Base-by-base conservation (phyloP, 2,888 invertebrate species). In the Entomobrya multifasciata region DNA sequence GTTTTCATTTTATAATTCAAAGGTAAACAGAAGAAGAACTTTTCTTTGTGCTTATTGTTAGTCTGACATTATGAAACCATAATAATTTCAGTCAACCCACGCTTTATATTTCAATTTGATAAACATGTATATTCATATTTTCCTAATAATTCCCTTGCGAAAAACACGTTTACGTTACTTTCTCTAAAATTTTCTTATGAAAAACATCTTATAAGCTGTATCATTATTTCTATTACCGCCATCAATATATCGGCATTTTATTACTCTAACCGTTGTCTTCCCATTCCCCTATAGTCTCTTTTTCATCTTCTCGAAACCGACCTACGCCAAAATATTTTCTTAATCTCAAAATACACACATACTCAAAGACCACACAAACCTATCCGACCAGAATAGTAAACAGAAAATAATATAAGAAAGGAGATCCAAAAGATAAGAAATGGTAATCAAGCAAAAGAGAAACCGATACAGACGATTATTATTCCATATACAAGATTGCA, bases 231-330 rank as follows among this genome's bases (percentile, higher is more conserved):
- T 17, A 60, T 60, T 13, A 60, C 25, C 57, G 22, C 20, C 57
- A 60, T 11, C 8, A 60, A 60, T 60, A 60, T 60, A 60, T 60
- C 25, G 25, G 65, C 55, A 79, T 79, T 79, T 79, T 79, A 62
- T 62, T 79, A 60, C 13, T 60, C 20, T 60, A 10, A 17, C 55
- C 22, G n/a, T n/a, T n/a, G 15, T 3, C 49, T 49, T 49, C 5
- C 2, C 13, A 15, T 30, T 30, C 2, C 36, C 8, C 65, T n/a
- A n/a, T n/a, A n/a, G n/a, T n/a, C 65, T 11, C 36, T 10, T 1
- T 30, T 65, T 30, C 15, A 30, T 30, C 27, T 65, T 74, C 52
- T 49, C 15, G 25, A 47, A 22, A 47, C 25, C 27, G 49, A 15
- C 36, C 36, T 8, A 36, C 4, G 36, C 8, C 36, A 27, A 8